These are phyloP conservation scores for Megaustenia siamemsis DNA, from an alignment of 2,888 invertebrate genomes.

Conservation along the genomic window DNA sequence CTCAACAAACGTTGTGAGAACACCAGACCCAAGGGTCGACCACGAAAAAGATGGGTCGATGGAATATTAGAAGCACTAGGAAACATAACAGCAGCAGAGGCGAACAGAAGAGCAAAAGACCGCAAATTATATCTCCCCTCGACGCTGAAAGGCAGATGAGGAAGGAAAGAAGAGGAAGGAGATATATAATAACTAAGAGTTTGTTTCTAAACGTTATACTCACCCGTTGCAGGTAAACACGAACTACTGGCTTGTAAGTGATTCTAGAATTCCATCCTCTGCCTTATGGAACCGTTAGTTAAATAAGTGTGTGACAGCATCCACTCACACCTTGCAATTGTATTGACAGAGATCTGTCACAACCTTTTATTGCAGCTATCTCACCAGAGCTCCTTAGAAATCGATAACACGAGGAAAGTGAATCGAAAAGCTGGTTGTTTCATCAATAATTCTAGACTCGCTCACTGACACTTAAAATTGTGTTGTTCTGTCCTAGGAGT, in stretches of 20 bases:
- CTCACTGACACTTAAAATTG: background rate
- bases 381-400: background rate
- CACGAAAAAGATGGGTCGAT: no score
- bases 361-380: background rate
- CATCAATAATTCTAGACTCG: slow-evolving; percentile 21
- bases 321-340: background rate
- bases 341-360: background rate
- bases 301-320: background rate
- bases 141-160: no score
- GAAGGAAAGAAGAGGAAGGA: no score
- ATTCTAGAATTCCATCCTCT: background rate
- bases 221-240: background rate
- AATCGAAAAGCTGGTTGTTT: slow-evolving; percentile 13
- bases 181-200: no score
- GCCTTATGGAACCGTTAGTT: background rate
- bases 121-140: no score
- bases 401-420: slow-evolving; percentile 20
- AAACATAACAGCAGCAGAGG: no score
- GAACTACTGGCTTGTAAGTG: background rate
- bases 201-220: background rate
- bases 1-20: no score
- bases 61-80: no score
- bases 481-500: background rate
- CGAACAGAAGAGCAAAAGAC: no score
- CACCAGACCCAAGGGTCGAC: no score